Base-by-base conservation (phyloP, 2,888 invertebrate genomes). In the Bibio marci region DNA sequence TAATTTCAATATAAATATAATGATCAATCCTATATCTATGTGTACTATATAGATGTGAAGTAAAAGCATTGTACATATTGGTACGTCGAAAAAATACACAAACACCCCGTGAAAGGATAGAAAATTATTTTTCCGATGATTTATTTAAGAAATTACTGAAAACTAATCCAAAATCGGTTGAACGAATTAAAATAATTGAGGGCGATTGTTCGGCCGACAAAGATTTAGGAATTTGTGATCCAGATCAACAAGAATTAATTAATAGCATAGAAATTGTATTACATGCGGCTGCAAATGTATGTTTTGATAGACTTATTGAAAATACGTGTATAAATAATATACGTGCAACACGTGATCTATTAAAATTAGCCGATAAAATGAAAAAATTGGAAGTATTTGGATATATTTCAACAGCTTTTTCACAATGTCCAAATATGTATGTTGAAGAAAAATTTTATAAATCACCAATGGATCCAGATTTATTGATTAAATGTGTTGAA, bases 401-500 rank as follows among this genome's bases (percentile, higher is more conserved):
- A 14, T 52, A 52, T 31, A 49, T 53, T 37, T 53, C 53, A 5
- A 53, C 53, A 0, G 52, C 50, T 3, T 52, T 45, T 30, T 52
- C 51, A 30, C 42, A 51, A 17, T 35, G 38, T 27, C 14, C 10
- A 8, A 15, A 15, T 3, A 19, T 11, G 1, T 19, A 39, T 11
- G 41, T 50, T 4, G 46, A 49, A 14, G 52, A 52, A 39, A 45
- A 47, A 42, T 50, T 51, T 31, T 53, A 52, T 39, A 36, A 43
- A 1, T n/a, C 46, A 3, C 47, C 48, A 2, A 31, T 50, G 2
- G 49, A 51, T 40, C 50, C 52, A 1, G 45, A 47, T 14, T 17
- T 43, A 5, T 46, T 51, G 43, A 48, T 53, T 3, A 40, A 43
- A 33, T 40, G 48, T 5, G 48, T 42, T 6, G 51, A 52, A 18